Conservation (phyloP, 2,113 vertebrate genomes). For the Brachionichthys hirsutus region DNA sequence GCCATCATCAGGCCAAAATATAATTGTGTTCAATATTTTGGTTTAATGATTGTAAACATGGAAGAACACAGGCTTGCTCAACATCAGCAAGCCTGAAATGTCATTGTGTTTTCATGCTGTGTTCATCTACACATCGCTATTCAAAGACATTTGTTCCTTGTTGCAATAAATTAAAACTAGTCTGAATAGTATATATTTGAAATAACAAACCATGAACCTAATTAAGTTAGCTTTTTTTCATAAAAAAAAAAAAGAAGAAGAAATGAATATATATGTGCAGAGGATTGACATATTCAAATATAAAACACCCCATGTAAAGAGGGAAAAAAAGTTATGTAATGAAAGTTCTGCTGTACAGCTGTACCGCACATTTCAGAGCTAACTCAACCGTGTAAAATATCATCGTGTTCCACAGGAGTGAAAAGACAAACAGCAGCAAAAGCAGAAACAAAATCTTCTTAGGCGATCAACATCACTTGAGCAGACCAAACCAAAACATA, state of each 20-base stretch:
- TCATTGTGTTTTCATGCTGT: too few species aligned
- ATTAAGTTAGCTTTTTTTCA: too few species aligned
- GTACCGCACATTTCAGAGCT: slow-evolving; percentile 64
- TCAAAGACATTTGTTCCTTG: not conserved
- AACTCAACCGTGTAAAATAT: slow-evolving; percentile 58
- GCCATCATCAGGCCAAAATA: too few species aligned
- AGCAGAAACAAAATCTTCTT: slow-evolving; percentile 50
- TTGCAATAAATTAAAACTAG: slow-evolving; percentile 6
- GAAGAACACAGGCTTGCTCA: too few species aligned
- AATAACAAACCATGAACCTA: slow-evolving; percentile 10
- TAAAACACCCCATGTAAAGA: not conserved
- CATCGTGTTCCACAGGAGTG: slow-evolving; percentile 48
- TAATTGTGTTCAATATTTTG: too few species aligned
- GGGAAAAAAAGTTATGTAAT: slow-evolving; percentile 5
- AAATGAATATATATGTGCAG: not conserved
- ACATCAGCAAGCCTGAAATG: too few species aligned
- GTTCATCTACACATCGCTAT: too few species aligned
- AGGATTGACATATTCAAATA: slow-evolving; percentile 13
- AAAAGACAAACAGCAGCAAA: slow-evolving; percentile 67
- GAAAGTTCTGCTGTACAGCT: slow-evolving; percentile 60
- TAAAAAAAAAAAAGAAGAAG: not conserved
- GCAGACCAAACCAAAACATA: slow-evolving; percentile 35
- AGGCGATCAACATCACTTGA: slow-evolving; percentile 49
- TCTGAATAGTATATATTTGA: not conserved
- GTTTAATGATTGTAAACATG: too few species aligned